phyloP scores from a whole-genome alignment of 2,888 invertebrate species.

The Dynastes hyllus region DNA sequence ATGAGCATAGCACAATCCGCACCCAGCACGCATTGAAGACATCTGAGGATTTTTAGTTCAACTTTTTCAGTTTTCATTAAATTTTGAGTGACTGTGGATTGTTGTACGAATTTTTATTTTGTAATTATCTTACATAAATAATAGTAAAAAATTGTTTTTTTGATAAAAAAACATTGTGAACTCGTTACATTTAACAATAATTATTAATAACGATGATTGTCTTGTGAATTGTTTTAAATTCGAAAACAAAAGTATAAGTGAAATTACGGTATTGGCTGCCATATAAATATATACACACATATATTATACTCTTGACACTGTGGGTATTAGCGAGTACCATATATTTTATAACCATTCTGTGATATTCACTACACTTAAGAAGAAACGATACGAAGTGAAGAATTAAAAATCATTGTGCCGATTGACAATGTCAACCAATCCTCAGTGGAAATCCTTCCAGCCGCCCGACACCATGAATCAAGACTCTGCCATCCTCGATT shows the following conservation, averaged over 20 bases:
- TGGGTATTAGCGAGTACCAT: slow-evolving; percentile 61
- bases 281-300: slow-evolving; percentile 62
- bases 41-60: slow-evolving; percentile 86
- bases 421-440: slow-evolving; percentile 83
- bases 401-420: slow-evolving; percentile 67
- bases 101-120: slow-evolving; percentile 60
- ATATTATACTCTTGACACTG: slow-evolving; percentile 55
- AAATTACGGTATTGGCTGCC: slow-evolving; percentile 65
- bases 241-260: slow-evolving; percentile 49
- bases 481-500: slow-evolving; percentile 87
- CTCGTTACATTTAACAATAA: slow-evolving; percentile 37
- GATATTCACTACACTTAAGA: slow-evolving; percentile 75
- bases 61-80: slow-evolving; percentile 68
- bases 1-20: slow-evolving; percentile 75
- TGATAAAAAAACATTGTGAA: slow-evolving; percentile 45
- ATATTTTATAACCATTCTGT: slow-evolving; percentile 74
- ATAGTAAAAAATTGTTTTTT: slow-evolving; percentile 52
- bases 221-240: slow-evolving; percentile 56
- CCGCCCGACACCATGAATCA: slow-evolving; percentile 87
- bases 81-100: slow-evolving; percentile 71
- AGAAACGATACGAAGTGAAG: slow-evolving; percentile 69
- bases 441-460: slow-evolving; percentile 94
- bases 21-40: slow-evolving; percentile 93
- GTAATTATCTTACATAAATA: slow-evolving; percentile 45
- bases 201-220: slow-evolving; percentile 54